phyloP scores from a whole-genome alignment of 2,888 invertebrate species.

The Mythimna lalbum region DNA sequence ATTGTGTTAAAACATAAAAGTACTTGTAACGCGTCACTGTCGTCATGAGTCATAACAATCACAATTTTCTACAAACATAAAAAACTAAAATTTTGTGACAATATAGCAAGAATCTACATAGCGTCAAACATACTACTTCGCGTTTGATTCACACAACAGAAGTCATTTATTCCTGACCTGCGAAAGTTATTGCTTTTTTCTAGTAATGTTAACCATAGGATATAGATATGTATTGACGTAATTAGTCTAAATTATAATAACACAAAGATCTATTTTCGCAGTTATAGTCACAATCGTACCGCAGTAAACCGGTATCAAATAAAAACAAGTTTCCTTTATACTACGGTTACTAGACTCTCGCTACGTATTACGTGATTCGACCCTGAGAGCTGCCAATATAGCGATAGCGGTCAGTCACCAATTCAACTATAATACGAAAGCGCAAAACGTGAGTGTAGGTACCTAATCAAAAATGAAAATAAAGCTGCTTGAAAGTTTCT shows the following conservation, averaged over 20 bases:
- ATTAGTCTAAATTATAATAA: neutral
- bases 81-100: too few species aligned
- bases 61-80: too few species aligned
- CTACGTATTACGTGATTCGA: slow-evolving; percentile 3
- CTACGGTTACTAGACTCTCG: neutral
- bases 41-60: too few species aligned
- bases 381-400: slow-evolving; percentile 31
- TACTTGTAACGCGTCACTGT: too few species aligned
- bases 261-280: neutral
- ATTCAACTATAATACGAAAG: neutral
- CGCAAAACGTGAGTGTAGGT: neutral
- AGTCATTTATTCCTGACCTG: too few species aligned
- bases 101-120: too few species aligned
- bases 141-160: too few species aligned
- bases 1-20: too few species aligned
- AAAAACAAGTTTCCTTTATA: slow-evolving; percentile 25
- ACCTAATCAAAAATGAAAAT: slow-evolving; percentile 24
- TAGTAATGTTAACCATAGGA: too few species aligned
- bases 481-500: slow-evolving; percentile 27
- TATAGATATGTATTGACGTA: too few species aligned
- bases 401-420: slow-evolving; percentile 9
- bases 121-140: too few species aligned
- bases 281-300: neutral
- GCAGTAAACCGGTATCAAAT: slow-evolving; percentile 24
- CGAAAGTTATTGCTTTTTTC: too few species aligned